A percentile compares a stretch with the other conserved stretches of the same genome.
phyloP scores from a whole-genome alignment of 1,140 invertebrate species.

The Dendroctonus ponderosae region DNA sequence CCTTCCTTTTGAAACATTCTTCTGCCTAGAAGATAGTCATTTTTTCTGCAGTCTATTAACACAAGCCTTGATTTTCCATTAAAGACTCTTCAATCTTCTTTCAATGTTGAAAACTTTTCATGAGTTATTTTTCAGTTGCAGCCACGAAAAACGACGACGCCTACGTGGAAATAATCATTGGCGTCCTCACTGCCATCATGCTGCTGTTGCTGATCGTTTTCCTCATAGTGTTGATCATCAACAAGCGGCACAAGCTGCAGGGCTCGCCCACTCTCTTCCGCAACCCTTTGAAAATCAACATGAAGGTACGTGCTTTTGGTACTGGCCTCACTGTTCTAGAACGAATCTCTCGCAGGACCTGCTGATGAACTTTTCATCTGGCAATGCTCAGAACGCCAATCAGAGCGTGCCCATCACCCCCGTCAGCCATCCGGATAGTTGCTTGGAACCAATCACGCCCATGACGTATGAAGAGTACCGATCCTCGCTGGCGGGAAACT shows the following conservation, averaged over 20 bases:
- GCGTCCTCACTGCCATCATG: conserved; percentile 69
- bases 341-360: conserved; percentile 53
- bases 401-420: conserved; percentile 52
- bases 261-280: conserved; percentile 62
- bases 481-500: conserved; percentile 53
- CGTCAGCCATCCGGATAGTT: conserved; percentile 48
- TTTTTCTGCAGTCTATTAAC: no score
- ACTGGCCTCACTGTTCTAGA: conserved; percentile 14
- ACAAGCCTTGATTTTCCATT: no score
- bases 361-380: conserved; percentile 60
- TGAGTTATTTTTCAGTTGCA: conserved; percentile 53
- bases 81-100: no score
- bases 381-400: conserved; percentile 47
- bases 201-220: conserved; percentile 66
- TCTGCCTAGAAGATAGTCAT: no score
- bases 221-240: conserved; percentile 65
- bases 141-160: conserved; percentile 61
- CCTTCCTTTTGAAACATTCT: no score
- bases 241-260: conserved; percentile 64
- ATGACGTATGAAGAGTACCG: conserved; percentile 57
- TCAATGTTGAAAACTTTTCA: no score
- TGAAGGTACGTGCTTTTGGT: conserved; percentile 56
- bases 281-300: conserved; percentile 67
- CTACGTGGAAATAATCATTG: conserved; percentile 70
- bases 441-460: conserved; percentile 48